A percentile compares a stretch with the other conserved stretches of the same genome.
These are phyloP conservation scores for Crocodylus rhombifer DNA, from an alignment of 2,797 vertebrate species.

Conservation along the genomic window DNA sequence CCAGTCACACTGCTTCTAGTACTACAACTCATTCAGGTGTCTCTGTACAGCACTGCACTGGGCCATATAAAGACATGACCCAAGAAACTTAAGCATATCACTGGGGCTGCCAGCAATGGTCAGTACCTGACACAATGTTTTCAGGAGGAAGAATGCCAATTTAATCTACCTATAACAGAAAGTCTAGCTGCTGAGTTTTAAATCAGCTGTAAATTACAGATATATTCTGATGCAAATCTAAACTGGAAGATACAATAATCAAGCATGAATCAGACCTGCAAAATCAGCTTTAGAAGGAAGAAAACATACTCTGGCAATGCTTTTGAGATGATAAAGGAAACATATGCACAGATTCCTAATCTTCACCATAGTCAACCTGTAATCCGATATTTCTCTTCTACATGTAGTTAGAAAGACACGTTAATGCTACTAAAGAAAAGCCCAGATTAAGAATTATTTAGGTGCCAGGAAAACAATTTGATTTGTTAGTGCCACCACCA, in stretches of 20 bases:
- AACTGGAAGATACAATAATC: too few species aligned
- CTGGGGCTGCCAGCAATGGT: not conserved
- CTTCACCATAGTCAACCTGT: too few species aligned
- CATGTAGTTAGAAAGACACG: not conserved
- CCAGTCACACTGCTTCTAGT: too few species aligned
- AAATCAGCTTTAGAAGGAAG: too few species aligned
- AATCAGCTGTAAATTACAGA: not conserved
- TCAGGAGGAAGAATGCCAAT: not conserved
- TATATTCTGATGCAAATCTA: not conserved
- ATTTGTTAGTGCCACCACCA: not conserved
- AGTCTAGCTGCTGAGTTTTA: not conserved
- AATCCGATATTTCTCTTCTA: not conserved
- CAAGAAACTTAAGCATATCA: too few species aligned
- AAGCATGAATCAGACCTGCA: too few species aligned
- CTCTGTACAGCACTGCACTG: too few species aligned
- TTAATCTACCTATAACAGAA: conserved; percentile 11
- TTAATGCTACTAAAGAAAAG: not conserved
- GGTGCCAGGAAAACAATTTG: not conserved
- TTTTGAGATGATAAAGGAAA: too few species aligned
- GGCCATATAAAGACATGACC: too few species aligned
- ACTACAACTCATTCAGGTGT: too few species aligned
- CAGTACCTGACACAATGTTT: not conserved
- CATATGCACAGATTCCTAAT: too few species aligned
- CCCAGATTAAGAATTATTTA: accelerated
- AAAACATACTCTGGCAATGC: too few species aligned